phyloP scores from a whole-genome alignment of 2,888 invertebrate genomes.

The Ormia ochracea region DNA sequence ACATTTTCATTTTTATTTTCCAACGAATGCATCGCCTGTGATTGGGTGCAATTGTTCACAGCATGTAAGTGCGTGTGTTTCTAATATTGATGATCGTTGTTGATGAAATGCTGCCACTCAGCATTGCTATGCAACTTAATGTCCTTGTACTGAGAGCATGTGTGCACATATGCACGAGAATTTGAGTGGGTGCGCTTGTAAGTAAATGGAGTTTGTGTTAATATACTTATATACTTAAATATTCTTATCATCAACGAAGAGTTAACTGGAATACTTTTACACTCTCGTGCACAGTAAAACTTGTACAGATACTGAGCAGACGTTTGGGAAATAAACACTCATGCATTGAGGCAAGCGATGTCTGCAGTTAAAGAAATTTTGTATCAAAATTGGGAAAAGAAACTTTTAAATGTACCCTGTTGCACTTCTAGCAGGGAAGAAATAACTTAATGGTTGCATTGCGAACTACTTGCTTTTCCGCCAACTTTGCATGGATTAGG shows the following conservation, averaged over 20 bases:
- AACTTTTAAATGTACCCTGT: background rate
- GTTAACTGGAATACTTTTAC: conserved; percentile 56
- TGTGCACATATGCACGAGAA: background rate
- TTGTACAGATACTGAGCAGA: background rate
- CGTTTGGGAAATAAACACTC: background rate
- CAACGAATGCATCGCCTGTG: background rate
- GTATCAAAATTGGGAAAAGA: conserved; percentile 18
- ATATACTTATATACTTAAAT: conserved; percentile 60
- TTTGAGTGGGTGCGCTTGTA: background rate
- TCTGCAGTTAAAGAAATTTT: conserved; percentile 27
- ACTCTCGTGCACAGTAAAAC: conserved; percentile 39
- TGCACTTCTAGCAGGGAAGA: conserved; percentile 50
- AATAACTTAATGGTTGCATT: conserved; percentile 25
- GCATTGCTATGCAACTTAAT: conserved; percentile 25
- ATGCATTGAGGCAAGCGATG: background rate
- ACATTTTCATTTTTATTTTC: no score
- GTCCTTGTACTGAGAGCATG: background rate
- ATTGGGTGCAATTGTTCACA: conserved; percentile 21
- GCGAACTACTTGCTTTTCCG: conserved; percentile 10
- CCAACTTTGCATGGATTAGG: background rate
- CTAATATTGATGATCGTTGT: conserved; percentile 51
- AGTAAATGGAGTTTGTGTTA: conserved; percentile 56
- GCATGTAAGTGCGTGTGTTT: conserved; percentile 21
- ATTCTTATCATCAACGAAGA: conserved; percentile 60
- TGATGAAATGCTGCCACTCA: conserved; percentile 27